Evolutionary conservation across 2,888 invertebrate genomes (phyloP), one percentile per base, ranked within the genome.

Genomic region (Nomada flava): DNA sequence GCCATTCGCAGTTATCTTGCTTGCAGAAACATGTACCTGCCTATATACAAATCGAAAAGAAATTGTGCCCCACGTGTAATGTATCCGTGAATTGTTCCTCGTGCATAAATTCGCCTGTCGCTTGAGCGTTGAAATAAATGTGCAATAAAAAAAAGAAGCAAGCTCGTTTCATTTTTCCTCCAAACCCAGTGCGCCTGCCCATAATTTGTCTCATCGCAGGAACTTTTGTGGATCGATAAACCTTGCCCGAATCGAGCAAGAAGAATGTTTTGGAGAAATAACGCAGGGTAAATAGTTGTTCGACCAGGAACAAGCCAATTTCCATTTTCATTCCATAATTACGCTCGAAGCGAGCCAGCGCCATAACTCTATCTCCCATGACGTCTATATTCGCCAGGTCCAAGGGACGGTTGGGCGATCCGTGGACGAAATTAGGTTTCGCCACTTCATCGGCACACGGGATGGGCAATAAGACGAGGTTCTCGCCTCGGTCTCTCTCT

Each of bases 361-460:
- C 20, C 65, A 70, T 70, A 82, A 71, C 57, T 63, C 59, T 29
- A 47, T 50, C 52, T n/a, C 65, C 67, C 15, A 9, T 23, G 74
- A 57, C 75, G 67, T 78, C 81, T 85, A 71, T 81, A 83, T 87
- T 76, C 64, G 70, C 68, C 10, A 60, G 47, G 47, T 47, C 47
- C 47, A 15, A 11, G 47, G 11, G 47, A 11, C 29, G 69, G 69
- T 18, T 44, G 70, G 42, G 42, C 23, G 76, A 68, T 64, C 63
- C 47, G 20, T 55, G 50, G 69, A 79, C 79, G 77, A 73, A 88
- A 88, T 88, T 88, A 88, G 88, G 88, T 84, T 79, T 79, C 80
- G 84, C 79, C 82, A 79, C 76, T 83, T 82, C 81, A 78, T 83
- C 65, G 75, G 70, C 52, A 64, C 63, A 62, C 76, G 73, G 73